Percentiles rank a stretch among this genome's conserved stretches.
Evolutionary conservation across 92 coral and sea anemone species (phyloP).

Genomic region (Palythoa caribaeorum): DNA sequence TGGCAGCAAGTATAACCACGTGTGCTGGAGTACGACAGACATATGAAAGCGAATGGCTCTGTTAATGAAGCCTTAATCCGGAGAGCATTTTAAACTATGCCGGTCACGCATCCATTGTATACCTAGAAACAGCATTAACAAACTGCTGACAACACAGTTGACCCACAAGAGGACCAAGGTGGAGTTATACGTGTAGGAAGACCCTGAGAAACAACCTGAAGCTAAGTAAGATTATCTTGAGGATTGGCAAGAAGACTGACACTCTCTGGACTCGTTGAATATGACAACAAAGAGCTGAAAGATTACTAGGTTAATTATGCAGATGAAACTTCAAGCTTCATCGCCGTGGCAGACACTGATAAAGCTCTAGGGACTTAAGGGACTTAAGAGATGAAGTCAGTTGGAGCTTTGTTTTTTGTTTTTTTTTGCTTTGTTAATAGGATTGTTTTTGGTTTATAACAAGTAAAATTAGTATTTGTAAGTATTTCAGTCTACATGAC

Average conservation of each 20-base stretch:
- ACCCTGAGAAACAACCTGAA: slow-evolving; percentile 41
- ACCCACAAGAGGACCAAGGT: slow-evolving; percentile 9
- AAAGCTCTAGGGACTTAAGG: background rate
- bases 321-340: slow-evolving; percentile 45
- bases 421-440: no score
- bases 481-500: no score
- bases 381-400: no score
- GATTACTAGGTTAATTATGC: slow-evolving; percentile 49
- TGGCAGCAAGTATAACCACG: slow-evolving; percentile 42
- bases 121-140: slow-evolving; percentile 54
- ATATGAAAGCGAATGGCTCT: slow-evolving; percentile 43
- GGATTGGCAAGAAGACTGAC: no score
- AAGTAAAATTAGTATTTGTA: no score
- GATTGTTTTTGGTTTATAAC: no score
- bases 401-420: no score
- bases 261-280: slow-evolving; percentile 39
- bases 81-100: slow-evolving; percentile 50
- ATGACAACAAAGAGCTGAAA: slow-evolving; percentile 40
- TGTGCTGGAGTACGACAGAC: slow-evolving; percentile 49
- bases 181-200: slow-evolving; percentile 49
- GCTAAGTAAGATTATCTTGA: background rate
- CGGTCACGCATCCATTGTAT: slow-evolving; percentile 37
- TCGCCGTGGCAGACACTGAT: slow-evolving; percentile 43
- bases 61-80: slow-evolving; percentile 44
- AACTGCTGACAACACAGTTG: slow-evolving; percentile 46